These are phyloP conservation scores for Nibea albiflora DNA, from an alignment of 2,113 vertebrate genomes.

Conservation along the genomic window DNA sequence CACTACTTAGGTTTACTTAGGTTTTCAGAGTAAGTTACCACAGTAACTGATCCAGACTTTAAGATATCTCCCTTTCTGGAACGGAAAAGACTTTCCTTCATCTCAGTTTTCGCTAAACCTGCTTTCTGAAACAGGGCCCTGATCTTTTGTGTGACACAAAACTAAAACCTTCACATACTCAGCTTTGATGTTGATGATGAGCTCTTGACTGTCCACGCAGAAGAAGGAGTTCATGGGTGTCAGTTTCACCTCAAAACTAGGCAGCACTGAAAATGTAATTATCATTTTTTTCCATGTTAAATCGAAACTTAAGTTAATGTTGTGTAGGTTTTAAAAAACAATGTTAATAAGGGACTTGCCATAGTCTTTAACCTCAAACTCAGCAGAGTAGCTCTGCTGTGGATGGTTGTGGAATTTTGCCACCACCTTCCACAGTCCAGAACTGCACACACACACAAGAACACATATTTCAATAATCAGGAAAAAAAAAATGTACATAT, in stretches of 20 bases:
- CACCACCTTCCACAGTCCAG: slow-evolving; percentile 75
- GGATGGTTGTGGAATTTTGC: slow-evolving; percentile 62
- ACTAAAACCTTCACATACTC: slow-evolving; percentile 56
- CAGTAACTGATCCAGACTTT: too few species aligned
- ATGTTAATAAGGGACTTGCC: slow-evolving; percentile 49
- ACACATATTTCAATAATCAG: not conserved
- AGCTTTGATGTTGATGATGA: slow-evolving; percentile 81
- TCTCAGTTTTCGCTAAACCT: too few species aligned
- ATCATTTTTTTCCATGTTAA: too few species aligned
- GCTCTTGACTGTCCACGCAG: slow-evolving; percentile 77
- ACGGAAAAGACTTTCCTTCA: too few species aligned
- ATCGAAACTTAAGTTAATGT: too few species aligned
- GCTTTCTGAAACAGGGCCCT: too few species aligned
- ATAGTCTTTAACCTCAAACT: slow-evolving; percentile 83
- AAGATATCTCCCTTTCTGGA: too few species aligned
- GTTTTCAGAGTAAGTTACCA: too few species aligned
- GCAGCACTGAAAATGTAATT: slow-evolving; percentile 70
- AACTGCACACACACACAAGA: slow-evolving; percentile 41
- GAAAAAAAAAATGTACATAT: not conserved
- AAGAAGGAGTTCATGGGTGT: slow-evolving; percentile 79
- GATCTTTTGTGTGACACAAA: not conserved
- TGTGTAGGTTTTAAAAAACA: not conserved
- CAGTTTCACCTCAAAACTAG: slow-evolving; percentile 89
- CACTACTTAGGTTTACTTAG: too few species aligned
- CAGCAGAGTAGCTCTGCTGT: slow-evolving; percentile 59